Conservation (phyloP, 2,888 invertebrate genomes). For the Caenorhabditis zanzibari region DNA sequence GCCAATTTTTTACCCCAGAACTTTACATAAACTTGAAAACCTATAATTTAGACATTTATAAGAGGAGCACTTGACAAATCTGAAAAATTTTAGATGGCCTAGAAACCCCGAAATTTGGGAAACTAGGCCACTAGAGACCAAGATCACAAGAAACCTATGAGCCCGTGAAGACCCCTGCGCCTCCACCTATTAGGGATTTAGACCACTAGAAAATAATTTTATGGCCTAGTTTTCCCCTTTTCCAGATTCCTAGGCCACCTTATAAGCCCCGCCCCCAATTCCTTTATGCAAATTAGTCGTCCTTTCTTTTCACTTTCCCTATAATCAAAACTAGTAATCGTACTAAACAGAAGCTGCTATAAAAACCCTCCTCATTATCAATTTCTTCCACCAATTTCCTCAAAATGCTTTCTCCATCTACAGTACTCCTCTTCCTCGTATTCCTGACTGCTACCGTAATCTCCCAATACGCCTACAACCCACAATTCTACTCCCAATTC, state of each 20-base stretch:
- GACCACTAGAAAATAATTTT: neutral
- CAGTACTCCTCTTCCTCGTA: neutral
- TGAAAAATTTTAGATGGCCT: too few relatives aligned
- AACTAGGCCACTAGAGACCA: too few relatives aligned
- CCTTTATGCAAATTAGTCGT: neutral
- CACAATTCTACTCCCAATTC: neutral
- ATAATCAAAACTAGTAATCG: conserved; percentile 2
- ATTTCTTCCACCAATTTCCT: neutral
- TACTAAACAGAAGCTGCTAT: neutral
- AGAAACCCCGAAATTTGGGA: too few relatives aligned
- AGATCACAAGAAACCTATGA: too few relatives aligned
- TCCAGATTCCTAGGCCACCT: neutral
- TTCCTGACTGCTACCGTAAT: neutral
- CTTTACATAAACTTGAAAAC: too few relatives aligned
- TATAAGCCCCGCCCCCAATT: neutral
- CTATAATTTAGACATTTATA: too few relatives aligned
- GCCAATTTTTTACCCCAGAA: too few relatives aligned
- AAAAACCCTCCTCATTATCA: neutral
- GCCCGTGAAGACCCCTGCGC: too few relatives aligned
- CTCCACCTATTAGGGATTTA: too few relatives aligned
- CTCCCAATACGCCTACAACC: conserved; percentile 1
- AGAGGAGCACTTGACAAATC: too few relatives aligned
- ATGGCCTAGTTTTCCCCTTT: neutral
- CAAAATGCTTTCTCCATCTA: neutral
- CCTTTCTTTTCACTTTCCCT: neutral